Base-by-base conservation (phyloP, 2,797 vertebrate genomes). In the Hemibagrus guttatus region DNA sequence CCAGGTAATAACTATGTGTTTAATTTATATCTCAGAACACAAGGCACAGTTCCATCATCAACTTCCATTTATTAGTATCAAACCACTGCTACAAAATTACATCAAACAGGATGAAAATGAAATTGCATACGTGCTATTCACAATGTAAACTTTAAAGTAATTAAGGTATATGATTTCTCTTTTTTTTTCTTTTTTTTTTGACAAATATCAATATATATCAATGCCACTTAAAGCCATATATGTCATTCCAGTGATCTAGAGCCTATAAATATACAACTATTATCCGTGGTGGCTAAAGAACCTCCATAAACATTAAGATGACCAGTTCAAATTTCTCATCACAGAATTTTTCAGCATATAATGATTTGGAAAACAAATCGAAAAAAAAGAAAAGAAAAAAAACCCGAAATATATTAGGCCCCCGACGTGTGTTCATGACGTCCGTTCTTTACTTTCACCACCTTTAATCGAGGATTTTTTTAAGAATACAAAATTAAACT, bases 61-160 rank as follows among this genome's bases (percentile, higher is more conserved):
- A 94, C 93, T 94, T 93, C 94, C 95, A 95, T 96, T 96, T 96
- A 95, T 96, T 95, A 95, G 95, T 95, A 95, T 95, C 95, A 96
- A 96, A 96, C 94, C 95, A 95, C 95, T 95, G 94, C 94, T 94
- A 95, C 95, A 95, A 95, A 96, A 96, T 95, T 90, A 95, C 94
- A 95, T 95, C 94, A 94, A 94, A 96, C 94, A 94, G 92, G 93
- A 94, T 95, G 94, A 93, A 94, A 95, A 95, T 94, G 92, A 93
- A 95, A 93, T 94, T 95, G 94, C 94, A 95, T 95, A 94, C 94
- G 93, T 94, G 94, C 94, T 95, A 94, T 95, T 94, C 94, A 95
- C 94, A 95, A 94, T 95, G 94, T 94, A 93, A 95, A 94, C 93
- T 93, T 94, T 89, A 94, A 95, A 93, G 91, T 93, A 94, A 95